These are phyloP conservation scores for Suncus etruscus DNA, from an alignment of 2,113 vertebrate genomes.

Conservation along the genomic window DNA sequence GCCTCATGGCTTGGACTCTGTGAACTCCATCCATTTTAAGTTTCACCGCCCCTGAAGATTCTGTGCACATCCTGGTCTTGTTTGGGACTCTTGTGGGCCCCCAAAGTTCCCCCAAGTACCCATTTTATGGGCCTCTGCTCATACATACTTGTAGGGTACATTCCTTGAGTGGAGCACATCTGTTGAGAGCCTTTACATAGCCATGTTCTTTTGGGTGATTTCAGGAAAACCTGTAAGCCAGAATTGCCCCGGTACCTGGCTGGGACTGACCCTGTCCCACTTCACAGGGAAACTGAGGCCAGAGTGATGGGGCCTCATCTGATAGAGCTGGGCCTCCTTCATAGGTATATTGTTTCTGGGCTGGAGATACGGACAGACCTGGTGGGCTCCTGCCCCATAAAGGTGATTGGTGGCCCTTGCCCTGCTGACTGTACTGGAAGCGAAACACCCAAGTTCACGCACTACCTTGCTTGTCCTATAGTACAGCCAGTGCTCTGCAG, in stretches of 20 bases:
- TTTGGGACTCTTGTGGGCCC: not conserved
- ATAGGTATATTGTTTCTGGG: not conserved
- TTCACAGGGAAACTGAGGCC: slow-evolving; percentile 13
- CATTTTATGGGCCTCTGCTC: not conserved
- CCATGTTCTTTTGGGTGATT: no score
- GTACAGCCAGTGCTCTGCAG: not conserved
- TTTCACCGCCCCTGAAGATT: not conserved
- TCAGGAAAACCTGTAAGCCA: not conserved
- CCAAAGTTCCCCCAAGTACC: not conserved
- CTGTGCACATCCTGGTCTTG: no score
- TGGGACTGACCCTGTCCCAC: not conserved
- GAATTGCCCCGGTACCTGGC: not conserved
- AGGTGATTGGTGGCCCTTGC: not conserved
- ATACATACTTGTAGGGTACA: not conserved
- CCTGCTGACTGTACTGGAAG: not conserved
- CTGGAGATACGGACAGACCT: not conserved
- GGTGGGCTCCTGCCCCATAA: not conserved
- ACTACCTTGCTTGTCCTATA: not conserved
- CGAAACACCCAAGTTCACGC: not conserved
- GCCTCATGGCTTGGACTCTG: not conserved
- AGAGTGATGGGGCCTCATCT: accelerated
- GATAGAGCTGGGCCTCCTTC: not conserved
- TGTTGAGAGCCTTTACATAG: not conserved
- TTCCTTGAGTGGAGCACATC: not conserved
- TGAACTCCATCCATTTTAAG: not conserved